Percentiles rank a stretch among this genome's conserved stretches.
Evolutionary conservation across 1,140 invertebrate genomes (phyloP).

Genomic region (Muscidifurax raptorellus): DNA sequence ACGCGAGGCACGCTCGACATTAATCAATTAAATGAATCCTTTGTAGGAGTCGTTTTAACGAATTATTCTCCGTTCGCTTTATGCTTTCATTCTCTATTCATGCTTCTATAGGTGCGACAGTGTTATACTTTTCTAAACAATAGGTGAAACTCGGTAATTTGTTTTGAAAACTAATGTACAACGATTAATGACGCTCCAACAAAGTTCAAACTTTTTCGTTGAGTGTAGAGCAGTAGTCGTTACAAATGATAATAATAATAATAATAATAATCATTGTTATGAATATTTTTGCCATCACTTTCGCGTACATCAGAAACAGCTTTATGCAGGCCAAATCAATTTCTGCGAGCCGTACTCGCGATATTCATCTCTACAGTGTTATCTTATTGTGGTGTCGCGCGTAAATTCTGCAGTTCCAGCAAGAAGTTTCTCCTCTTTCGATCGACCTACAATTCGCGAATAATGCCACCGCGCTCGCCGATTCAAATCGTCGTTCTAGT

Average conservation of each 20-base stretch:
- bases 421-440: constrained; percentile 21
- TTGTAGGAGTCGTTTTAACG: background rate
- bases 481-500: background rate
- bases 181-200: no score
- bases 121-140: no score
- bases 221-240: no score
- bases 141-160: no score
- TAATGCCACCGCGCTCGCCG: constrained; percentile 9
- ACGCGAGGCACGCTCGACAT: background rate
- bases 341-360: background rate
- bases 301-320: background rate
- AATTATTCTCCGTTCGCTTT: background rate
- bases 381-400: background rate
- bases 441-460: constrained; percentile 45
- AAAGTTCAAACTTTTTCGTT: no score
- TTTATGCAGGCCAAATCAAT: constrained; percentile 25
- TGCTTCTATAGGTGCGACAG: no score
- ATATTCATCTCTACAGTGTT: constrained; percentile 20
- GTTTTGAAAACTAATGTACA: no score
- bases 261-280: no score
- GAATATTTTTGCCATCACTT: background rate
- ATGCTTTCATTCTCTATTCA: background rate
- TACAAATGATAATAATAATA: no score
- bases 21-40: background rate
- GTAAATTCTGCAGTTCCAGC: constrained; percentile 8